phyloP scores from a whole-genome alignment of 2,797 vertebrate genomes.

The Rhadinocentrus ornatus region DNA sequence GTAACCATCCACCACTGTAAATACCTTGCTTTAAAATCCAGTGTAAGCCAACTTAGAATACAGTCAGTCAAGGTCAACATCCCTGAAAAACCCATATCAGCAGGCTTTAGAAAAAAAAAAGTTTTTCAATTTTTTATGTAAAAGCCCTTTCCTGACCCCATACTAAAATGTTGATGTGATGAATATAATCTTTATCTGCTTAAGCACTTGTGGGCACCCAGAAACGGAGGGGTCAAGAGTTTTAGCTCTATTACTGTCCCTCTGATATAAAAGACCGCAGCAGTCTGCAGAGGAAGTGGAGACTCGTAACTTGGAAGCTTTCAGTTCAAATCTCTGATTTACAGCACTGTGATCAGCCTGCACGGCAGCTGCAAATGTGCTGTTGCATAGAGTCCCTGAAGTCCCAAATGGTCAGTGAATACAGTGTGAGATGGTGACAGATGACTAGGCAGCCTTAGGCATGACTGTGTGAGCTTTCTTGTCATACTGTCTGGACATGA shows the following conservation, averaged over 20 bases:
- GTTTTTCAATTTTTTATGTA: constrained; percentile 51
- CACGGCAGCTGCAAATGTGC: constrained; percentile 53
- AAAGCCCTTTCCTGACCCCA: constrained; percentile 51
- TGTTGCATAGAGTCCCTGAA: constrained; percentile 25
- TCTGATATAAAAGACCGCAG: constrained; percentile 50
- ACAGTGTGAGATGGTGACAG: constrained; percentile 24
- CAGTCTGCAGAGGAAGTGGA: constrained; percentile 55
- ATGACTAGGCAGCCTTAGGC: constrained; percentile 27
- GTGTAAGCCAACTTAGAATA: constrained; percentile 32
- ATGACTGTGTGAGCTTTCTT: constrained; percentile 24
- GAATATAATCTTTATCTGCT: constrained; percentile 69
- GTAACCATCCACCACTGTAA: constrained; percentile 19
- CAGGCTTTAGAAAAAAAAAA: constrained; percentile 48
- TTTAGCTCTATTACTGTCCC: constrained; percentile 53
- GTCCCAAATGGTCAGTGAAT: constrained; percentile 38
- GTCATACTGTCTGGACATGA: constrained; percentile 20
- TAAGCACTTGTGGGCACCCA: constrained; percentile 62
- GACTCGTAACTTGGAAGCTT: constrained; percentile 56
- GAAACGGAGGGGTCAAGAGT: constrained; percentile 59
- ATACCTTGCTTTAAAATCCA: constrained; percentile 31
- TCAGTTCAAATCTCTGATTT: constrained; percentile 57
- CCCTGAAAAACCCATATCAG: constrained; percentile 22
- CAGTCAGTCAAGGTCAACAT: constrained; percentile 29
- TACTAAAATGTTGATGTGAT: constrained; percentile 57
- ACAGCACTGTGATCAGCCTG: constrained; percentile 43